phyloP scores from a whole-genome alignment of 2,797 vertebrate species.

The Valencia hispanica region DNA sequence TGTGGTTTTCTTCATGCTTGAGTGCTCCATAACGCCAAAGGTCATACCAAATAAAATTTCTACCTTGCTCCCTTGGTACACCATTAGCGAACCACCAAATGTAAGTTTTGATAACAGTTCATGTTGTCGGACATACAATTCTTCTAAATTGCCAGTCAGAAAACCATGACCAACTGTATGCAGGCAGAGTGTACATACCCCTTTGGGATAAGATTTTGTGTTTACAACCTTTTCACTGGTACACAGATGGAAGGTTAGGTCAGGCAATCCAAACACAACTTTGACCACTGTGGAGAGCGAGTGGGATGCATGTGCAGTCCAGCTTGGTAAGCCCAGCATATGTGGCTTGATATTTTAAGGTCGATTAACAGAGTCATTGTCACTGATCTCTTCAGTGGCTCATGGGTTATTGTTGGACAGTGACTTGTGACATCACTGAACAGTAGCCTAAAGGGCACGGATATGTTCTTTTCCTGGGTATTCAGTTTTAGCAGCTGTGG shows the following conservation, averaged over 20 bases:
- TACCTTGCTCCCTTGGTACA: slow-evolving; percentile 51
- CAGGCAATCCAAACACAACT: slow-evolving; percentile 68
- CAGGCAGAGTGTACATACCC: slow-evolving; percentile 20
- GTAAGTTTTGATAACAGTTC: slow-evolving; percentile 50
- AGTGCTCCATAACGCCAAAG: slow-evolving; percentile 29
- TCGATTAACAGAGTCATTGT: slow-evolving; percentile 77
- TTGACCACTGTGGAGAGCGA: slow-evolving; percentile 64
- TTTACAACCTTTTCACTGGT: slow-evolving; percentile 43
- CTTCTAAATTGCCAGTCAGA: slow-evolving; percentile 18
- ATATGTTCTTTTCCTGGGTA: slow-evolving; percentile 70
- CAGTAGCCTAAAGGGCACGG: slow-evolving; percentile 48
- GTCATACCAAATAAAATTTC: slow-evolving; percentile 28
- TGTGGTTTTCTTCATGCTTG: slow-evolving; percentile 25
- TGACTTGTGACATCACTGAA: slow-evolving; percentile 67
- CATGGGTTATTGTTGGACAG: slow-evolving; percentile 64
- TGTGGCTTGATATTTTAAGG: slow-evolving; percentile 78
- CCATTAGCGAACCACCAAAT: slow-evolving; percentile 52
- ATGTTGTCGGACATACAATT: slow-evolving; percentile 43
- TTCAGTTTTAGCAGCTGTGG: slow-evolving; percentile 66
- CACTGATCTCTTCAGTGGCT: slow-evolving; percentile 62
- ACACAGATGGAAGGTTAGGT: slow-evolving; percentile 45
- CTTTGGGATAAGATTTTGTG: slow-evolving; percentile 31
- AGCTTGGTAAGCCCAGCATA: slow-evolving; percentile 48
- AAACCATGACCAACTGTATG: slow-evolving; percentile 21
- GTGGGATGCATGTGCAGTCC: slow-evolving; percentile 30